phyloP scores from a whole-genome alignment of 2,113 vertebrate species.

The Polypterus senegalus region DNA sequence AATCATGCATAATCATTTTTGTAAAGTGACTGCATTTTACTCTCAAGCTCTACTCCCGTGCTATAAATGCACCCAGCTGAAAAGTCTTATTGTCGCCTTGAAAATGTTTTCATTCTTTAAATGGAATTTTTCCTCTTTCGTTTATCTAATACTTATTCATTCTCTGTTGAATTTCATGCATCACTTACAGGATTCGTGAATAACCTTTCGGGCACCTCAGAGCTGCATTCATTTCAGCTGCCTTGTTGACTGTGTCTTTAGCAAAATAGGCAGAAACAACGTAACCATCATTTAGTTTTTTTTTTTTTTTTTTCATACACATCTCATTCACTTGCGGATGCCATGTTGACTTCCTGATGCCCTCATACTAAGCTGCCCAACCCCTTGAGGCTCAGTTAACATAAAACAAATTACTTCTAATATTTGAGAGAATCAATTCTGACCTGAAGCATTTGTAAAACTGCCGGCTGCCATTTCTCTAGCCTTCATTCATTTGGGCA shows the following conservation, averaged over 20 bases:
- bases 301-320: too few species aligned
- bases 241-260: too few species aligned
- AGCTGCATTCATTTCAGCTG: too few species aligned
- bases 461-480: constrained; percentile 36
- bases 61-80: background rate
- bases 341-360: constrained; percentile 18
- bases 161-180: background rate
- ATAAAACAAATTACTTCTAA: constrained; percentile 53
- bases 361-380: constrained; percentile 30
- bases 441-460: constrained; percentile 46
- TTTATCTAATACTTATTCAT: background rate
- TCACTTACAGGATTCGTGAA: background rate
- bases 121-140: constrained; percentile 1
- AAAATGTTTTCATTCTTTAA: background rate
- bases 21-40: too few species aligned
- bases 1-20: too few species aligned
- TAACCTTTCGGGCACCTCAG: too few species aligned
- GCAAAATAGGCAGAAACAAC: too few species aligned
- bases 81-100: background rate
- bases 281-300: too few species aligned
- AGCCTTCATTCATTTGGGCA: constrained; percentile 35
- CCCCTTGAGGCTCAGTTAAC: constrained; percentile 46
- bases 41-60: background rate
- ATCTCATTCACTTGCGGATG: too few species aligned
- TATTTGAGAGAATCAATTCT: constrained; percentile 47